Base-by-base conservation (phyloP, 2,888 invertebrate genomes). In the Athalia rosae region DNA sequence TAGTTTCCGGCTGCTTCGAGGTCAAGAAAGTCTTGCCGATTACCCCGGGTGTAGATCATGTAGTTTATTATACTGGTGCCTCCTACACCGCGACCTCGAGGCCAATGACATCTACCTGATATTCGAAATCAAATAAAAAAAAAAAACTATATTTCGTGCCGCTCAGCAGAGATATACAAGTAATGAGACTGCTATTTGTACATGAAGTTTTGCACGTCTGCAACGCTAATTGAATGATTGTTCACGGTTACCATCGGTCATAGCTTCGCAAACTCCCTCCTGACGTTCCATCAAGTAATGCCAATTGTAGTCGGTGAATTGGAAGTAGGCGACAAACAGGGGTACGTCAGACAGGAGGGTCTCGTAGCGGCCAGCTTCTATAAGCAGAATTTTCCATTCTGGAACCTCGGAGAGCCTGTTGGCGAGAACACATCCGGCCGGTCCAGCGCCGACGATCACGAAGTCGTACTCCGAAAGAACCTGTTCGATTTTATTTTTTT, bases 61-160 rank as follows among this genome's bases (percentile, higher is more conserved):
- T 91, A 92, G 84, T 92, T 92, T 47, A 92, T 89, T 8, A 91
- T 90, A 15, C 91, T 91, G 4, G 91, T 91, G 0, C 92, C 92
- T 3, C 92, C 92, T 86, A 91, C 81, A 3, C 90, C 90, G 81
- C 90, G 90, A 0, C 92, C 92, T 43, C 90, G 81, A 0, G 91
- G 90, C 90, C 90, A 90, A 63, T 82, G 84, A 50, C 88, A 87
- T 78, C 3, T 85, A 86, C 79, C 85, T 90, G 83, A 83, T 67
- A 87, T 87, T 81, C 15, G 43, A 48, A 15, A 28, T 45, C 0
- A 7, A 61, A 3, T 4, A 15, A 13, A 4, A 61, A 28, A 13
- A 61, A 61, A 28, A 13, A 61, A 1, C 8, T 61, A 61, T 13
- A 13, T 28, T 8, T n/a, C 4, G 13, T 28, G 28, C 28, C 28